phyloP scores from a whole-genome alignment of 2,797 vertebrate genomes.

The Oreortyx pictus region DNA sequence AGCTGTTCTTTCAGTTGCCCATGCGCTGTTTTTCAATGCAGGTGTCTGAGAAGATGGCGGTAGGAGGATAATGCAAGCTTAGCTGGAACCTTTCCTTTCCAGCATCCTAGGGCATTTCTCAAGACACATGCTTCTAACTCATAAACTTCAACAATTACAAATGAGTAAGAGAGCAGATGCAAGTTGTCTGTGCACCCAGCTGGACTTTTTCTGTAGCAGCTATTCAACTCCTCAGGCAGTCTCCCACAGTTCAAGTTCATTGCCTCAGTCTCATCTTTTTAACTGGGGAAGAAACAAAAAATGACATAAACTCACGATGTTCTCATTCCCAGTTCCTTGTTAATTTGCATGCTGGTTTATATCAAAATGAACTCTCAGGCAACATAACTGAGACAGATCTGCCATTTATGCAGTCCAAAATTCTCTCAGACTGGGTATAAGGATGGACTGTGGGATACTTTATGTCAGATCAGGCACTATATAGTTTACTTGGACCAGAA shows the following conservation, averaged over 20 bases:
- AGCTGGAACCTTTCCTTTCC: neutral
- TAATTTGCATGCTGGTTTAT: neutral
- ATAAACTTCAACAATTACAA: neutral
- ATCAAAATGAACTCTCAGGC: constrained; percentile 25
- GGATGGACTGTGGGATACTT: neutral
- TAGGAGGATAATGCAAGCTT: neutral
- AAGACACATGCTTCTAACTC: neutral
- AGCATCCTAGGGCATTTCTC: constrained; percentile 2
- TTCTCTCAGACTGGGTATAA: neutral
- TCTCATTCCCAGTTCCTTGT: neutral
- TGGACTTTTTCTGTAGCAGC: neutral
- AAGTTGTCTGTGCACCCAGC: neutral
- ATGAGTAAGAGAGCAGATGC: neutral
- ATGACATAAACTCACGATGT: neutral
- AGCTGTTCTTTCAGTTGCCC: neutral
- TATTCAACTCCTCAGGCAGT: neutral
- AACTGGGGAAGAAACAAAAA: neutral
- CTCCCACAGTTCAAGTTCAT: neutral
- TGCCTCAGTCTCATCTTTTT: neutral
- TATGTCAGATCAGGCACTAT: neutral
- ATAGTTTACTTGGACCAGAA: neutral
- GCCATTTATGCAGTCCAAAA: neutral
- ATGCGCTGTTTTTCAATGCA: neutral
- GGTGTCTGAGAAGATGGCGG: neutral
- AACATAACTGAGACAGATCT: neutral